Conservation (phyloP, 2,113 vertebrate genomes). For the Pygoscelis adeliae region DNA sequence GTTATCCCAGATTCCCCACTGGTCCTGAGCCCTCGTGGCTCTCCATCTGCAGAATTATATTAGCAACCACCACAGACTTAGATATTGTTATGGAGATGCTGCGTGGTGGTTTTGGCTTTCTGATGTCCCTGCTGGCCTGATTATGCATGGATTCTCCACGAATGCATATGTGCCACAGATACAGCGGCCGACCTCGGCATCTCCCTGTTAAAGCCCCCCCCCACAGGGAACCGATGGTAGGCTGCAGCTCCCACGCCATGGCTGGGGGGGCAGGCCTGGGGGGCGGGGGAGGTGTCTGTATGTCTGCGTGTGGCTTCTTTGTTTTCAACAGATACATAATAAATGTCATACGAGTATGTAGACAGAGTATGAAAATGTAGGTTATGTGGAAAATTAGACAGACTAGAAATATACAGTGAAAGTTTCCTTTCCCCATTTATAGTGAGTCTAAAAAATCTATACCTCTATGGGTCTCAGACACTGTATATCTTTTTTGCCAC, state of each 20-base stretch:
- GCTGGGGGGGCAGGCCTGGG: background rate
- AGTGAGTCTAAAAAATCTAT: background rate
- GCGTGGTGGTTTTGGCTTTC: background rate
- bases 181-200: constrained; percentile 2
- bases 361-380: constrained; percentile 44
- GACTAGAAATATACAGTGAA: background rate
- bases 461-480: background rate
- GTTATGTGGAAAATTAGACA: constrained; percentile 43
- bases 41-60: constrained; percentile 44
- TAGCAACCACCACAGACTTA: constrained; percentile 27
- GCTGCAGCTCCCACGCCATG: constrained; percentile 41
- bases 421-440: constrained; percentile 36
- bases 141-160: constrained; percentile 47
- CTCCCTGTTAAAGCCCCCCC: constrained; percentile 8
- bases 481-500: background rate
- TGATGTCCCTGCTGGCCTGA: constrained; percentile 50
- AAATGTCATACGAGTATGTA: background rate
- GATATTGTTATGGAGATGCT: constrained; percentile 67
- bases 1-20: constrained; percentile 1
- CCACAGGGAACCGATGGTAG: background rate
- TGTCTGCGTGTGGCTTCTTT: background rate
- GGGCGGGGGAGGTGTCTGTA: background rate
- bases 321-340: constrained; percentile 14
- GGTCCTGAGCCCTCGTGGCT: background rate
- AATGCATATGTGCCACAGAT: background rate